Evolutionary conservation across 2,888 invertebrate genomes (phyloP), one percentile per base, ranked within the genome.

Genomic region (Scaptomyza tumidula): DNA sequence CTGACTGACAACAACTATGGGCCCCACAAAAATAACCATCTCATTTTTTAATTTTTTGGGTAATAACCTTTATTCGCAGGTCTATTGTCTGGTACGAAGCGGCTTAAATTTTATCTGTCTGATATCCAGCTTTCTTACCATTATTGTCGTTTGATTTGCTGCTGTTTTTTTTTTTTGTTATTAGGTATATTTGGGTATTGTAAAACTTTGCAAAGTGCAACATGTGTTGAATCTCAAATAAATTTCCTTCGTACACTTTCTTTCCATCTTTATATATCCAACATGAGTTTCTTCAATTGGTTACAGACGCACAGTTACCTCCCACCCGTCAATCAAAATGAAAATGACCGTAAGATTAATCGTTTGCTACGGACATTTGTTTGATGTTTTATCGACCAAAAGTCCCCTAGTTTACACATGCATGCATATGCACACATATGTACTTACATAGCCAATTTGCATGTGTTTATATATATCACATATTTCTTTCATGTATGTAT

Each of bases 341-440:
- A 89, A 90, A 91, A 90, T 90, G 86, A 90, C 89, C 89, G 88
- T 89, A 89, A 90, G 90, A 90, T 90, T 91, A 91, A 90, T 91
- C 86, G 90, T 89, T 86, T 89, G 78, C 89, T 90, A 90, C 89
- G 89, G 89, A 88, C 87, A 86, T 87, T 81, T 82, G 86, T 90
- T 90, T 90, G 90, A 90, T 85, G 90, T 89, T 90, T 86, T 83
- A 89, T 86, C 77, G 80, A 79, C 24, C 88, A 71, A 76, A 63
- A 75, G 84, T 82, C 80, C 71, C 76, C 72, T 77, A 74, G 75
- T 65, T 78, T 59, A 58, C 60, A 45, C 59, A 57, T 46, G 14
- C 24, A 24, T 24, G 24, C 5, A 24, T 2, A 54, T 52, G 44
- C 61, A 61, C 46, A 59, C 37, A 50, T 11, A 31, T 37, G 45